Base-by-base conservation (phyloP, 2,888 invertebrate species). In the Helicoverpa assulta region DNA sequence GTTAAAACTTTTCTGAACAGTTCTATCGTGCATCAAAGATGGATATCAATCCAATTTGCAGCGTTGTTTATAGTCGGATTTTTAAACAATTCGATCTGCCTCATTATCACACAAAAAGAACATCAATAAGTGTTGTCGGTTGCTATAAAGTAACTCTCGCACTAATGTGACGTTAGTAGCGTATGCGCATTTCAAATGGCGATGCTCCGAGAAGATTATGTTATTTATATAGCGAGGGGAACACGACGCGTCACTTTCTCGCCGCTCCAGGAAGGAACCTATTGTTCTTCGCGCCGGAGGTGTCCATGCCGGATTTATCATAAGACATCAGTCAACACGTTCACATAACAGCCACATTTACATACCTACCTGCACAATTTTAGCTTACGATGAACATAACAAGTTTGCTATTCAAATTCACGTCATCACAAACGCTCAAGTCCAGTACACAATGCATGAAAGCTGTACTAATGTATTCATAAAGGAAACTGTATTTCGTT, bases 251-350 rank as follows among this genome's bases (percentile, higher is more conserved):
- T 86, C 76, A 84, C 86, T 89, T 90, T 90, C 87, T 84, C 86
- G 80, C 80, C 67, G 67, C 71, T 73, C 66, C 78, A 85, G 90
- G 88, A 90, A 90, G 88, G 81, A 84, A 78, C 80, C 87, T 82
- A 92, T 92, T 93, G 93, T 92, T 91, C 86, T 89, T 84, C 80
- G 78, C 72, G 47, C 72, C 71, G 78, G 81, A 91, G 88, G 89
- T 83, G 89, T 90, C 87, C 86, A 84, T 50, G 8, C 76, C 80
- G 74, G 82, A 77, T 81, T 84, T 82, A 85, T 78, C 79, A 80
- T 75, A 77, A 76, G 74, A 73, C 74, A 86, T 87, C 81, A 75
- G 70, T 80, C 80, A 71, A 58, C 78, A 78, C 74, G 82, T 81
- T 80, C 84, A 81, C 86, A 85, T 85, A 88, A 87, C 78, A 81